Conservation (phyloP, 2,113 vertebrate genomes). For the Macquaria ambigua region DNA sequence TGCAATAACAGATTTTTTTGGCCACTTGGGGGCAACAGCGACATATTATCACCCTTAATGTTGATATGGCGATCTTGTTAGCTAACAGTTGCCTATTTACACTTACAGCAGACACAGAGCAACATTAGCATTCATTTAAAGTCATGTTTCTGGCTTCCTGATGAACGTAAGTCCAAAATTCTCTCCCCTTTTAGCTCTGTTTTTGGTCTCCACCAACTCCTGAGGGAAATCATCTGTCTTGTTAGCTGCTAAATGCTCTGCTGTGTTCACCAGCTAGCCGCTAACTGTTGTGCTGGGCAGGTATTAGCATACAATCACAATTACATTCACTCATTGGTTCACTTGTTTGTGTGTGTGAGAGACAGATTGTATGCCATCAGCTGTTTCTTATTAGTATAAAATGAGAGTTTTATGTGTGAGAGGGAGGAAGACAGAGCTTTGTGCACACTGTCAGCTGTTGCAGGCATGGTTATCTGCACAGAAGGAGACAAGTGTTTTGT, state of each 20-base stretch:
- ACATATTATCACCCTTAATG: too few species aligned
- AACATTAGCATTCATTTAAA: neutral
- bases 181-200: too few species aligned
- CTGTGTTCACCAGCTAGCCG: neutral
- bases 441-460: conserved; percentile 47
- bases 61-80: too few species aligned
- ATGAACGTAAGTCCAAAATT: too few species aligned
- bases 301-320: too few species aligned
- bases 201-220: too few species aligned
- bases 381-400: neutral
- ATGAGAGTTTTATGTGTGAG: neutral
- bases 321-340: neutral
- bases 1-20: neutral
- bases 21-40: too few species aligned
- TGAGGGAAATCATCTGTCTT: too few species aligned
- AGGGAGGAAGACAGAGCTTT: neutral
- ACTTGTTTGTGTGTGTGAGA: neutral
- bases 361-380: neutral
- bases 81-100: too few species aligned
- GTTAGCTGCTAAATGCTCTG: neutral
- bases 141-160: neutral
- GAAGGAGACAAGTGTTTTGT: conserved; percentile 50
- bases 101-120: too few species aligned
- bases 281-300: too few species aligned
- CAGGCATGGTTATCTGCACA: conserved; percentile 38